These are phyloP conservation scores for Syrmaticus mikado DNA, from an alignment of 2,113 vertebrate species.

Conservation along the genomic window DNA sequence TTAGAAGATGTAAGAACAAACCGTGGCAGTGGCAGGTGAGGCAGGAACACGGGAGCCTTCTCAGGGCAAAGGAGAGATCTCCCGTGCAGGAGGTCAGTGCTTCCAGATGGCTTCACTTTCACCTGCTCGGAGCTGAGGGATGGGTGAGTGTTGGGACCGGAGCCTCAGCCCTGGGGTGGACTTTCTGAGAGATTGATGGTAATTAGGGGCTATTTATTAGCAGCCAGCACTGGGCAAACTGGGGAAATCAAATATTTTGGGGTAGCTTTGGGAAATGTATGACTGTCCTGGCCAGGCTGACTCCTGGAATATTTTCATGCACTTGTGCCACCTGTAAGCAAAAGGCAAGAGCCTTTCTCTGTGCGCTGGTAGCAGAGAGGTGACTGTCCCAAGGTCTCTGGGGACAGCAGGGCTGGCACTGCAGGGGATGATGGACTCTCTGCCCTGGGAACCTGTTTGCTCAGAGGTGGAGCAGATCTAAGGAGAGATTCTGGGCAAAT, in stretches of 20 bases:
- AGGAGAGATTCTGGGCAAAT: background rate
- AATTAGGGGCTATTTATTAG: too few species aligned
- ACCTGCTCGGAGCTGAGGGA: background rate
- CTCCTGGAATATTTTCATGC: background rate
- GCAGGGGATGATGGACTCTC: background rate
- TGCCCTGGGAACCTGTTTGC: rapidly evolving
- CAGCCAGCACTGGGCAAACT: too few species aligned
- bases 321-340: background rate
- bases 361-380: background rate
- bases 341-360: background rate
- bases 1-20: background rate
- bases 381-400: background rate
- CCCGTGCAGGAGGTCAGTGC: background rate
- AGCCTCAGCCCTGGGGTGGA: background rate
- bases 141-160: background rate
- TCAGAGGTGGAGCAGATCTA: rapidly evolving
- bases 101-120: background rate
- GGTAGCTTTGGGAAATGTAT: rapidly evolving
- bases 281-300: background rate
- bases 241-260: rapidly evolving
- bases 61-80: background rate
- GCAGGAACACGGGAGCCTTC: background rate
- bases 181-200: background rate
- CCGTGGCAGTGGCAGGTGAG: rapidly evolving
- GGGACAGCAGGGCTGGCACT: background rate